Evolutionary conservation across 2,113 vertebrate genomes (phyloP).

Genomic region (Hippocampus abdominalis): DNA sequence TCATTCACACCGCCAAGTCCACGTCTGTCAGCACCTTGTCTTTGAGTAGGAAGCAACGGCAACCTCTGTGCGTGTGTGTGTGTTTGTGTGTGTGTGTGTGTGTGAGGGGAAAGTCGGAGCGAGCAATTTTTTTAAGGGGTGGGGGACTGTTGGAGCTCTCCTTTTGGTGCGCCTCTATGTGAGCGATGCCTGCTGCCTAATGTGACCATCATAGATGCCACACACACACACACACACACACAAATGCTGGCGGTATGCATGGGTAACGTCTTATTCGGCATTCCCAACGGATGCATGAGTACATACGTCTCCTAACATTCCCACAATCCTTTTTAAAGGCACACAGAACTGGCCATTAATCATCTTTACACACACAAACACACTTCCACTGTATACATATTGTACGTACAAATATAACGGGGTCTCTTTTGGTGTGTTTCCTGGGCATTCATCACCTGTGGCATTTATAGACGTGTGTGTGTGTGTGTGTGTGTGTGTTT

Average conservation of each 20-base stretch:
- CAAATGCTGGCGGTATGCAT: not conserved
- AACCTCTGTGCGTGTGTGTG: constrained; percentile 25
- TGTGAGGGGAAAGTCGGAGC: constrained; percentile 25
- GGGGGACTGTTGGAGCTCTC: constrained; percentile 41
- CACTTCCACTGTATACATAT: not conserved
- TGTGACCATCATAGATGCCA: constrained; percentile 47
- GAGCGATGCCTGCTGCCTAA: constrained; percentile 74
- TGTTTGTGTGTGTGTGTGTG: constrained; percentile 24
- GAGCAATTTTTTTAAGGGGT: not conserved
- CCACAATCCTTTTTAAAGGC: constrained; percentile 37
- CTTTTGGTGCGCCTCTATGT: constrained; percentile 65
- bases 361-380: constrained; percentile 35
- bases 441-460: constrained; percentile 22
- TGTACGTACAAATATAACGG: not conserved
- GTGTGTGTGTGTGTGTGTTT: constrained; percentile 5
- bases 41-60: constrained; percentile 45
- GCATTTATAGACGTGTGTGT: constrained; percentile 7
- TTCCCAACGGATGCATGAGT: constrained; percentile 9
- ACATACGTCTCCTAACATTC: constrained; percentile 52
- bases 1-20: constrained; percentile 43
- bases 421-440: not conserved
- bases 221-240: constrained; percentile 1
- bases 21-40: constrained; percentile 58
- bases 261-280: not conserved
- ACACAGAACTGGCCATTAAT: constrained; percentile 64